phyloP scores from a whole-genome alignment of 2,113 vertebrate genomes.

The Epinephelus moara region DNA sequence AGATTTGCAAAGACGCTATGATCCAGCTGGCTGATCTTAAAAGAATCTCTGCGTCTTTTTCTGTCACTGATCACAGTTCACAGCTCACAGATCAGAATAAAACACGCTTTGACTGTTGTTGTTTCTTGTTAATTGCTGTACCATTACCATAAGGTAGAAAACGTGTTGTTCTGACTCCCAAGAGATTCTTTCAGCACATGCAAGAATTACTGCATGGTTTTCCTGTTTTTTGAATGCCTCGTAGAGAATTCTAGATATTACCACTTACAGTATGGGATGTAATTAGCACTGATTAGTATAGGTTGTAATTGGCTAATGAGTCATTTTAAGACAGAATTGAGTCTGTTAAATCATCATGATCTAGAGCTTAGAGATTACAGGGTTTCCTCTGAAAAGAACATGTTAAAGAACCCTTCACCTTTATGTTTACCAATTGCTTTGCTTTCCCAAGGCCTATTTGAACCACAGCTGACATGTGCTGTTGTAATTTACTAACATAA shows the following conservation, averaged over 20 bases:
- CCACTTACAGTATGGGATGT: background rate
- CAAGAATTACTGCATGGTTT: background rate
- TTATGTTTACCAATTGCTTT: background rate
- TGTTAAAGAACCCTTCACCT: background rate
- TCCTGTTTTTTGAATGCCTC: background rate
- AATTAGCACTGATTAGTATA: background rate
- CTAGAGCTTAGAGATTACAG: background rate
- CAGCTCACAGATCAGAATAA: slow-evolving; percentile 7
- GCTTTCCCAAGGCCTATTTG: background rate
- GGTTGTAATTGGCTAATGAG: background rate
- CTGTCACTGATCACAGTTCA: slow-evolving; percentile 26
- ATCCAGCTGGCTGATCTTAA: slow-evolving; percentile 48
- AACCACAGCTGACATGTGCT: slow-evolving; percentile 11
- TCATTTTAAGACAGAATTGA: background rate
- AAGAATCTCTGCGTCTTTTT: slow-evolving; percentile 15
- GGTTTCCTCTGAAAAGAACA: background rate
- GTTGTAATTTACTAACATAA: slow-evolving; percentile 1
- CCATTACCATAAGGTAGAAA: background rate
- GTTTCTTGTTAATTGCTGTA: slow-evolving; percentile 10
- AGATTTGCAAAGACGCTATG: slow-evolving; percentile 30
- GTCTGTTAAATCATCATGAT: background rate
- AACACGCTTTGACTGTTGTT: background rate
- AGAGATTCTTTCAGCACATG: background rate
- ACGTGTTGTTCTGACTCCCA: background rate
- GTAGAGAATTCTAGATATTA: background rate